phyloP scores from a whole-genome alignment of 2,797 vertebrate species.

The Lacerta viridis region DNA sequence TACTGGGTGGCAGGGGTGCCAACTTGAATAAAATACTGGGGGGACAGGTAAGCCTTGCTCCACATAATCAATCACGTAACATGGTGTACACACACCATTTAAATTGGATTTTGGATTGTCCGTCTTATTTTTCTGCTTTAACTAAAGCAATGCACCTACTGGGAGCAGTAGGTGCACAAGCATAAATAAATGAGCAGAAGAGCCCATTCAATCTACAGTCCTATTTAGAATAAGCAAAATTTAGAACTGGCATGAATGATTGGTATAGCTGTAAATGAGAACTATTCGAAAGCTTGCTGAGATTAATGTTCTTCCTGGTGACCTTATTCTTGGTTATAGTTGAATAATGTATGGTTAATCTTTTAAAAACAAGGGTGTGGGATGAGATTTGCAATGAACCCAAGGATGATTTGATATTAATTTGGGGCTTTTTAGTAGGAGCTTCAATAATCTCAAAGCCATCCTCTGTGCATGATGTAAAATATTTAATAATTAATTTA shows the following conservation, averaged over 20 bases:
- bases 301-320: slow-evolving; percentile 2
- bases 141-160: neutral
- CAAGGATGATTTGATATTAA: slow-evolving; percentile 48
- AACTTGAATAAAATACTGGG: no score
- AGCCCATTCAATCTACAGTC: neutral
- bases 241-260: neutral
- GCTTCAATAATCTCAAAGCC: slow-evolving; percentile 56
- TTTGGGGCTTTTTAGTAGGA: slow-evolving; percentile 52
- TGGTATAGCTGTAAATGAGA: neutral
- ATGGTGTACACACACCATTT: no score
- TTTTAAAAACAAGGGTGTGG: slow-evolving; percentile 62
- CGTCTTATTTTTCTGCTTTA: neutral
- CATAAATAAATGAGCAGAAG: neutral
- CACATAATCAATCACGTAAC: no score
- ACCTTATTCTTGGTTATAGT: slow-evolving; percentile 51
- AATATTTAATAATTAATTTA: slow-evolving; percentile 73
- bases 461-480: slow-evolving; percentile 60
- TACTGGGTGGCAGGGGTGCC: no score
- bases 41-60: no score
- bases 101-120: slow-evolving; percentile 1
- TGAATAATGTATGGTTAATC: slow-evolving; percentile 66
- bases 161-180: neutral
- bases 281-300: slow-evolving; percentile 29
- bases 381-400: slow-evolving; percentile 58
- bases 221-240: neutral